Evolutionary conservation across 2,888 invertebrate species (phyloP).

Genomic region (Xestia ashworthii): DNA sequence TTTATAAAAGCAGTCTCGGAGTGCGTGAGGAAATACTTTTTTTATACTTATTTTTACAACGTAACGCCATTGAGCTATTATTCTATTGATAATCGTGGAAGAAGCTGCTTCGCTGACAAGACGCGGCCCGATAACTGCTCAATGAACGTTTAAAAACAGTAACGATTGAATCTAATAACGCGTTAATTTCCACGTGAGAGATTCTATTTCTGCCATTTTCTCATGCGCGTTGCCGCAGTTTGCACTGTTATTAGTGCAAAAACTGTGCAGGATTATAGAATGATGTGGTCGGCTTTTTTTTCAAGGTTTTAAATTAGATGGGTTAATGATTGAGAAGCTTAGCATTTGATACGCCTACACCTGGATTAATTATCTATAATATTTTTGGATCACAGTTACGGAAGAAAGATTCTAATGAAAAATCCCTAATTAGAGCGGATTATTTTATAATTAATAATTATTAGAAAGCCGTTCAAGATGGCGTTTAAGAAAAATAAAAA

Average conservation of each 20-base stretch:
- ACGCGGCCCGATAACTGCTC: slow-evolving; percentile 61
- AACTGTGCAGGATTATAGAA: not conserved
- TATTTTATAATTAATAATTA: slow-evolving; percentile 14
- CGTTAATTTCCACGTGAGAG: slow-evolving; percentile 66
- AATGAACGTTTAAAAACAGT: slow-evolving; percentile 68
- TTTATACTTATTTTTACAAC: slow-evolving; percentile 63
- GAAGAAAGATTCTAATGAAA: slow-evolving; percentile 13
- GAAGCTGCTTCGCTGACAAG: slow-evolving; percentile 63
- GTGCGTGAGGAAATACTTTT: slow-evolving; percentile 63
- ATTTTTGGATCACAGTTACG: not conserved
- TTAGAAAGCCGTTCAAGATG: slow-evolving; percentile 23
- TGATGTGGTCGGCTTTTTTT: not conserved
- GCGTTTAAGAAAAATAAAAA: slow-evolving; percentile 51
- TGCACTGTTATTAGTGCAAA: slow-evolving; percentile 22
- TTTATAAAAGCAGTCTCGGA: slow-evolving; percentile 56
- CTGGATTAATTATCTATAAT: slow-evolving; percentile 14
- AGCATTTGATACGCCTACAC: slow-evolving; percentile 5
- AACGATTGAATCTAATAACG: slow-evolving; percentile 62
- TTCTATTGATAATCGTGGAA: slow-evolving; percentile 58
- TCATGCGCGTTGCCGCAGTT: slow-evolving; percentile 22
- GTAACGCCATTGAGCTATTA: slow-evolving; percentile 71
- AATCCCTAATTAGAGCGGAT: slow-evolving; percentile 21
- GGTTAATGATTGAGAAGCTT: slow-evolving; percentile 14
- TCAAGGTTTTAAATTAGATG: not conserved
- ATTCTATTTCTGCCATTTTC: slow-evolving; percentile 50